Base-by-base conservation (phyloP, 2,888 invertebrate species). In the Drosophila borborema region DNA sequence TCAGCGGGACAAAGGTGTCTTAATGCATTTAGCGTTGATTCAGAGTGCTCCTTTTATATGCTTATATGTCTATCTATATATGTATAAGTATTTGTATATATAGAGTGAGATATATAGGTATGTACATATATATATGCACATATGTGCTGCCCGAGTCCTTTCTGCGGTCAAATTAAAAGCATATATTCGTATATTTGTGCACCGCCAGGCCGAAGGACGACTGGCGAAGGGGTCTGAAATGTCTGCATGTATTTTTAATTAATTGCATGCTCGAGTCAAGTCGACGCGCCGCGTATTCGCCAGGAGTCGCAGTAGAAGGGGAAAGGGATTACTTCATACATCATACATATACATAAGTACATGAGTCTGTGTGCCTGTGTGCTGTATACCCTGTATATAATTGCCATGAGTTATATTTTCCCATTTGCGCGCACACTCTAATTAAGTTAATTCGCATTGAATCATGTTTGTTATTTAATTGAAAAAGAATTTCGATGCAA, bases 231-330 rank as follows among this genome's bases (percentile, higher is more conserved):
- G 62, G 48, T 45, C 45, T 70, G 62, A 73, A 74, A 77, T 75
- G 86, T 77, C 79, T 77, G 82, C 86, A 88, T 88, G 89, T 81
- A 88, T 89, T 88, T 88, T 89, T 88, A 88, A 89, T 88, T 88
- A 89, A 88, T 87, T 86, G 89, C 86, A 80, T 77, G 85, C 74
- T 72, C 74, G 64, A 72, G 68, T 62, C 69, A 73, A 79, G 66
- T 59, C 66, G 69, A 62, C 78, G 78, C 64, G 74, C 69, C 40
- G 59, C 69, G 54, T 48, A 54, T 48, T 46, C 41, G 46, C 36
- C 53, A 54, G 60, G 55, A 55, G 53, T 16, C 34, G n/a, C 14
- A n/a, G 18, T 0, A 14, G 12, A 9, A 31, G 2, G 40, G 6
- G 23, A 6, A 14, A 14, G 31, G 38, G 63, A 64, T 23, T 34